Evolutionary conservation across 2,888 invertebrate genomes (phyloP), one percentile per base, ranked within the genome.

Genomic region (Ophioninae sp.): DNA sequence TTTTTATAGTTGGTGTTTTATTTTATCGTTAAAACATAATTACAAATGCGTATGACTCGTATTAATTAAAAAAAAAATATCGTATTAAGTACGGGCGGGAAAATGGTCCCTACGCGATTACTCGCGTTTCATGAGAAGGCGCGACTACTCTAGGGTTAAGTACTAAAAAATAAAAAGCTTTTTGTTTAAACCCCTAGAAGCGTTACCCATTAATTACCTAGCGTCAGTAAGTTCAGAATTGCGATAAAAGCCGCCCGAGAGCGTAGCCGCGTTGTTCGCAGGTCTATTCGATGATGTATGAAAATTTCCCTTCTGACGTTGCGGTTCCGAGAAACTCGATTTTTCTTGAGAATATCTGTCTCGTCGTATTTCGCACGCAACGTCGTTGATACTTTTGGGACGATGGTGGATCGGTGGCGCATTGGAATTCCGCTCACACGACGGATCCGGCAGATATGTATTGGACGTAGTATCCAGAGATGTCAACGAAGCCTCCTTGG

Each of bases 401-500:
- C 77, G 30, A 39, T 64, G 65, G 20, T 79, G 86, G 21, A 80
- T 86, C 21, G n/a, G n/a, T n/a, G n/a, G n/a, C n/a, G 76, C 83
- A 3, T 76, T 79, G 23, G 39, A 84, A 30, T 30, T 30, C 39
- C 82, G 88, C 1, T 84, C 79, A 78, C 83, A 86, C 57, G 82
- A 87, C 23, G 92, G 93, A 30, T 95, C 94, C 30, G 96, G 94
- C 50, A 98, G 93, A 93, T 98, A 98, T 0, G 96, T 97, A 93
- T 98, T 96, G 0, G 97, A 98, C 0, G 97, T 97, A 0, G 98
- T 97, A 44, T 97, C 97, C 0, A 98, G 98, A 90, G 98, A 97
- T 88, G 89, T 90, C 20, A 91, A 76, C 0, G 91, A 91, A 6
- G 96, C 96, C 89, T 96, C 96, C 88, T 96, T 95, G 0, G 97